phyloP scores from a whole-genome alignment of 2,888 invertebrate species.

The Volucella bombylans region DNA sequence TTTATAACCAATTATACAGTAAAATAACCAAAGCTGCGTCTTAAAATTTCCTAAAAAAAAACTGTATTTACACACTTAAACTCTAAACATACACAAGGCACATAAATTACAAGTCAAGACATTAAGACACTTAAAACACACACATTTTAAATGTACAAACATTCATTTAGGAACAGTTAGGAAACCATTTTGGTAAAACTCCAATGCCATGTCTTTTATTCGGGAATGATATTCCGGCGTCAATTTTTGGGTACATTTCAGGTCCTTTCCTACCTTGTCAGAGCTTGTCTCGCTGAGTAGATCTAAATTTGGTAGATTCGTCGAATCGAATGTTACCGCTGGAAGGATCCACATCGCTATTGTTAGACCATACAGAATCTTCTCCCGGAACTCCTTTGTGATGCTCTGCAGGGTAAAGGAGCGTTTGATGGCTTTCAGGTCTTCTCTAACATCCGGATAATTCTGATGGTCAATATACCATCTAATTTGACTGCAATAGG shows the following conservation, averaged over 20 bases:
- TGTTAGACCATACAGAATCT: slow-evolving; percentile 80
- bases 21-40: too few species aligned
- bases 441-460: slow-evolving; percentile 44
- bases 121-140: slow-evolving; percentile 10
- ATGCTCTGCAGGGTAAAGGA: slow-evolving; percentile 78
- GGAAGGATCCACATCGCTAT: slow-evolving; percentile 81
- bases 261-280: slow-evolving; percentile 76
- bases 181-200: slow-evolving; percentile 80
- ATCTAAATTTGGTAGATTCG: slow-evolving; percentile 80
- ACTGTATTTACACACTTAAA: too few species aligned
- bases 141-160: neutral
- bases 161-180: slow-evolving; percentile 70
- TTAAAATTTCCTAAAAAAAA: too few species aligned
- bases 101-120: neutral
- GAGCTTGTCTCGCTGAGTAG: slow-evolving; percentile 78
- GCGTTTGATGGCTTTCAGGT: slow-evolving; percentile 75
- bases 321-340: slow-evolving; percentile 81
- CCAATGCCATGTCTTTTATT: slow-evolving; percentile 79
- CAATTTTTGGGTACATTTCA: slow-evolving; percentile 79
- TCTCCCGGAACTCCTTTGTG: slow-evolving; percentile 78
- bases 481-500: slow-evolving; percentile 77
- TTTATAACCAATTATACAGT: too few species aligned
- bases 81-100: neutral
- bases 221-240: slow-evolving; percentile 81
- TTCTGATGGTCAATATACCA: slow-evolving; percentile 76